phyloP scores from a whole-genome alignment of 2,888 invertebrate species.

The Orthosia incerta region DNA sequence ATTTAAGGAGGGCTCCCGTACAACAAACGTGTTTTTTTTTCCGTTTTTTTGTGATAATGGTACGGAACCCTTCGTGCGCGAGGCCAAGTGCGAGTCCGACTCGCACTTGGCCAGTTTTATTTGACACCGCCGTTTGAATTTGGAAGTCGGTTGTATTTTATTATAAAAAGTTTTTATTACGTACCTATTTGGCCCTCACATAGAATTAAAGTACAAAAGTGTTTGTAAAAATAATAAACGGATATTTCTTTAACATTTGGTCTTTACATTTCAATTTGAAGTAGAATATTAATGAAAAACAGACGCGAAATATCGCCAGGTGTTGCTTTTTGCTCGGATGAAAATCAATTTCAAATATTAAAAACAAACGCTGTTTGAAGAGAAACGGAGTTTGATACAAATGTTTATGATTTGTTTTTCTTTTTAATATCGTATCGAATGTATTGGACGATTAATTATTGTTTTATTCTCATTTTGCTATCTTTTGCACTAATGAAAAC shows the following conservation, averaged over 20 bases:
- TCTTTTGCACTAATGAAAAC: background rate
- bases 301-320: slow-evolving; percentile 55
- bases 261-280: slow-evolving; percentile 50
- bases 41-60: no score
- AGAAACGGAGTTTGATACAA: slow-evolving; percentile 36
- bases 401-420: slow-evolving; percentile 33
- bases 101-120: no score
- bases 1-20: no score
- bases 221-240: slow-evolving; percentile 37
- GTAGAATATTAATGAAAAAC: slow-evolving; percentile 62
- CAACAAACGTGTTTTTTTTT: no score
- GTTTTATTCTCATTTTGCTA: background rate
- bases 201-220: slow-evolving; percentile 10
- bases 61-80: no score
- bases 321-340: slow-evolving; percentile 54
- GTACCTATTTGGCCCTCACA: background rate
- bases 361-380: slow-evolving; percentile 48
- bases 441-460: background rate
- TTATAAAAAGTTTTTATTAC: background rate
- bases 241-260: slow-evolving; percentile 45
- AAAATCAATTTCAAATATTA: slow-evolving; percentile 63
- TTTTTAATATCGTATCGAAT: slow-evolving; percentile 13
- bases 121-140: no score
- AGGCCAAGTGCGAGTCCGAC: no score
- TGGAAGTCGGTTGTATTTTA: no score